These are phyloP conservation scores for Chrysina gloriosa DNA, from an alignment of 2,888 invertebrate species.

Conservation along the genomic window DNA sequence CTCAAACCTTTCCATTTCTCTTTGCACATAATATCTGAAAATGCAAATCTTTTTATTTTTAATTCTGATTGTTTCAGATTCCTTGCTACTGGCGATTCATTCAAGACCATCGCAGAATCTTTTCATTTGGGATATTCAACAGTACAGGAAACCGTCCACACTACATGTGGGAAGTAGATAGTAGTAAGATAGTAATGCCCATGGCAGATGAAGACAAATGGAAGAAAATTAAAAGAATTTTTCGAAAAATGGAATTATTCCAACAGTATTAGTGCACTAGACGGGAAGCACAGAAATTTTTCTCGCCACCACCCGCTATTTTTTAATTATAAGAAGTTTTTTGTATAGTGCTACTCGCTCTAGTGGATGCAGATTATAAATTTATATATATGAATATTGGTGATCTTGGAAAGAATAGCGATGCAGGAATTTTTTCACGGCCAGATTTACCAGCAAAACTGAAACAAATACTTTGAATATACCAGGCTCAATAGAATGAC, in stretches of 20 bases:
- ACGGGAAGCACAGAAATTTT: neutral
- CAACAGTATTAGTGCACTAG: neutral
- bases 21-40: too few species aligned
- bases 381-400: neutral
- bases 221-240: neutral
- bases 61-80: neutral
- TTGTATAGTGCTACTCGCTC: too few species aligned
- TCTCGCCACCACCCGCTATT: neutral
- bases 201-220: neutral
- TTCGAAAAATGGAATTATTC: neutral
- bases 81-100: neutral
- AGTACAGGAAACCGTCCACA: neutral
- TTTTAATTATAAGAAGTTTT: too few species aligned
- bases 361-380: too few species aligned
- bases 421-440: neutral
- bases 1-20: too few species aligned
- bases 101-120: neutral
- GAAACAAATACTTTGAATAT: neutral
- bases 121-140: neutral
- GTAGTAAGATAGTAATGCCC: neutral
- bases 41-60: too few species aligned
- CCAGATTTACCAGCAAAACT: too few species aligned
- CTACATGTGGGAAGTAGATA: neutral
- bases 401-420: neutral
- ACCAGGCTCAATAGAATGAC: neutral